Evolutionary conservation across 2,797 vertebrate species (phyloP), one percentile per base, ranked within the genome.

Genomic region (Synaphobranchus kaupii): DNA sequence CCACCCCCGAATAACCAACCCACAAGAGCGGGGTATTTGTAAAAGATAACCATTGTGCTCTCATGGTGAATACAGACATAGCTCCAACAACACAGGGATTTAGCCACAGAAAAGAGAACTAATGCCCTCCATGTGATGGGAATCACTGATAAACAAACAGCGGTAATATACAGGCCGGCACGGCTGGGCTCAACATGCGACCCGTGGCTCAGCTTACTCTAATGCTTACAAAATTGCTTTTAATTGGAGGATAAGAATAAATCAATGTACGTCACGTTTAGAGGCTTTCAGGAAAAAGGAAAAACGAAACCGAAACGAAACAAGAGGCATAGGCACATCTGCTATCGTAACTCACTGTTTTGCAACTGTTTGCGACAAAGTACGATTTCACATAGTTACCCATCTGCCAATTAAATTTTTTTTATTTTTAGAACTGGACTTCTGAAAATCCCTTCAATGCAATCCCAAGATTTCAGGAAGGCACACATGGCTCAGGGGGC

Each of bases 241-340:
- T 95, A 95, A 96, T 95, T 95, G 93, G 91, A 91, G 91, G 88
- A 91, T 85, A 89, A 89, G 90, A 92, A 92, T 91, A 92, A 94
- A 95, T 94, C 92, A 94, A 93, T 94, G 92, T 89, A 93, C 93
- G 93, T 90, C 90, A 90, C 91, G 91, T 92, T 93, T 88, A 86
- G 87, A 91, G 83, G 88, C 87, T 88, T 84, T 87, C 84, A 90
- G 85, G 78, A 83, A 78, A 66, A 80, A 88, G 78, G 68, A 87
- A 84, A 9, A 76, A 52, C 68, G 85, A 68, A n/a, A n/a, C n/a
- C n/a, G 28, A 28, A 68, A 28, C n/a, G 63, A 63, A 89, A 84
- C 50, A 86, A 84, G 85, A 39, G 84, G 82, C 2, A 5, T 71
- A 81, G 86, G 76, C 76, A 56, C 60, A 91, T 91, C 86, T 89